These are phyloP conservation scores for Phrynocephalus versicolor DNA, from an alignment of 2,113 vertebrate species.

Conservation along the genomic window DNA sequence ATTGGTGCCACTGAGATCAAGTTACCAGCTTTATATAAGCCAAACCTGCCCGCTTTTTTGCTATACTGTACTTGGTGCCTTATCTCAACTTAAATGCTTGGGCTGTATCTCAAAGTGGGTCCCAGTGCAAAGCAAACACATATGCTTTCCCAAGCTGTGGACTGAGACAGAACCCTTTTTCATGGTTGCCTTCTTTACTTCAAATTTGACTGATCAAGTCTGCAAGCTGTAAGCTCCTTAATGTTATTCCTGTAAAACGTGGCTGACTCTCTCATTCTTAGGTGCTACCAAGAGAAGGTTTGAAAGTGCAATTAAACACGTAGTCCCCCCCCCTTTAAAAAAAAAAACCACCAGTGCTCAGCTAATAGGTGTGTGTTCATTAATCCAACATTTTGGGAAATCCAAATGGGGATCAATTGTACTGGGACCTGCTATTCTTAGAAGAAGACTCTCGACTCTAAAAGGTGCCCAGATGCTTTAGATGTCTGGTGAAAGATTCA, in stretches of 20 bases:
- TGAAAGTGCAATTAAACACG: neutral
- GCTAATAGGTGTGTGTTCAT: neutral
- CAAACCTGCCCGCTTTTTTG: neutral
- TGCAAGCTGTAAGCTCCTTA: neutral
- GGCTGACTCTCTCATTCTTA: neutral
- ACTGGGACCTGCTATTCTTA: neutral
- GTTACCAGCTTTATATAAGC: neutral
- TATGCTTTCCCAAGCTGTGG: neutral
- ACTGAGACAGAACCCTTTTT: neutral
- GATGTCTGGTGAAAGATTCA: constrained; percentile 13
- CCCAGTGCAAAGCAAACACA: neutral
- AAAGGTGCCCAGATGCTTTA: constrained; percentile 17
- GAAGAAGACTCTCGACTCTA: neutral
- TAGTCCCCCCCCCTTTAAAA: no score
- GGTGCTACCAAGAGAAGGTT: neutral
- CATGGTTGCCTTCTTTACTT: neutral
- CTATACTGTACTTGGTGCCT: neutral
- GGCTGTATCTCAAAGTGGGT: neutral
- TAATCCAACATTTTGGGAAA: neutral
- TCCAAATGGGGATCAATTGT: neutral
- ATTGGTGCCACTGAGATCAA: neutral
- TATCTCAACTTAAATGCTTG: neutral
- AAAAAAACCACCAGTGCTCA: neutral
- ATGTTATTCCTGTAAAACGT: neutral
- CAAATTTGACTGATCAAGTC: neutral